Base-by-base conservation (phyloP, 2,888 invertebrate genomes). In the Acholoe squamosa region DNA sequence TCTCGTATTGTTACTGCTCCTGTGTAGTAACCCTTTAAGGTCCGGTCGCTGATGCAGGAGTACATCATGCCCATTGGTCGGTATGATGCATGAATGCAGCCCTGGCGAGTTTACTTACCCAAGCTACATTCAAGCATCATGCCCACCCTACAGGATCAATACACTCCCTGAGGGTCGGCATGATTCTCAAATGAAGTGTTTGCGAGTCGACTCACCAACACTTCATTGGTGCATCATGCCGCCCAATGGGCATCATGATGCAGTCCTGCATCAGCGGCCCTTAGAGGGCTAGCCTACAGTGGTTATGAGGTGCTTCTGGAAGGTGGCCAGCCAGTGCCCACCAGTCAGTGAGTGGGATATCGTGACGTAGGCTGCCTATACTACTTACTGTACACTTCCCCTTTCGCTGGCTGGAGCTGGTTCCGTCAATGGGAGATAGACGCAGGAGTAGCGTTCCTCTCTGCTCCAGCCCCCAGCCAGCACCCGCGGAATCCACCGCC, bases 401-500 rank as follows among this genome's bases (percentile, higher is more conserved):
- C 10, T 43, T 10, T 34, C 84, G 28, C 51, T 43, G 34, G 84
- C 34, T 19, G 33, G 22, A 16, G 84, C 84, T 71, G 71, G 71
- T 71, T 71, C 14, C 33, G 51, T 84, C 43, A 84, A 84, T 84
- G 84, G 28, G 84, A 28, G 25, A n/a, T 3, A 43, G 43, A 43
- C 61, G 61, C 22, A 84, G 84, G 84, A n/a, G 84, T 84, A 43
- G 84, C 84, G 22, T 5, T 3, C 84, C 14, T 16, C 51, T 43
- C 84, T 34, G 43, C 84, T n/a, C 19, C 77, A 5, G 84, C 1
- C 1, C 28, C 77, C n/a, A n/a, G n/a, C 12, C 77, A 77, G 31
- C 80, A 34, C 16, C 19, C 31, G 33, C 43, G 51, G 71, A 71
- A 34, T 34, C 51, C 84, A 84, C 84, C 80, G n/a, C n/a, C 77